Percentiles rank a stretch among this genome's conserved stretches.
Conservation (phyloP, 2,888 invertebrate species). For the Diploptera punctata region DNA sequence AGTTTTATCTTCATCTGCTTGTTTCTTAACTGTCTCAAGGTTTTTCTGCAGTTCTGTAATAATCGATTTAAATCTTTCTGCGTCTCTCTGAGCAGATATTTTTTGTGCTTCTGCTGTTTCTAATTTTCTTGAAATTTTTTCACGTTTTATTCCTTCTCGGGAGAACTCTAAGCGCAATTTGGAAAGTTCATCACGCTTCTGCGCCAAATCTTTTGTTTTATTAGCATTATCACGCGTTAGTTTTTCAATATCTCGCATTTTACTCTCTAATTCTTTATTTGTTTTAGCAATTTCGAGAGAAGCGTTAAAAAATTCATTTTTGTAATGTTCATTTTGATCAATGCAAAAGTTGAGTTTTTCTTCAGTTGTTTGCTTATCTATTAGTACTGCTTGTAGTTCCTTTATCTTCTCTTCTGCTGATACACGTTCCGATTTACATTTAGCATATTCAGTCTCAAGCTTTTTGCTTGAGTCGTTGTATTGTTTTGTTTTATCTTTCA, state of each 20-base stretch:
- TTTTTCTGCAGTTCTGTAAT: constrained; percentile 66
- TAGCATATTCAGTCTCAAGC: too few species aligned
- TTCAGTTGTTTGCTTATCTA: too few species aligned
- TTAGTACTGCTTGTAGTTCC: too few species aligned
- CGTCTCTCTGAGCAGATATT: constrained; percentile 48
- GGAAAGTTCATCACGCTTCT: constrained; percentile 54
- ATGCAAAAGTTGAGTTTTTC: too few species aligned
- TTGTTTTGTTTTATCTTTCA: too few species aligned
- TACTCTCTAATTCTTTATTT: constrained; percentile 32
- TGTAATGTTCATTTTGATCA: too few species aligned
- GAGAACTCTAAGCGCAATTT: constrained; percentile 52
- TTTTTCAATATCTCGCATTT: constrained; percentile 28
- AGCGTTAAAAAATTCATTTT: too few species aligned
- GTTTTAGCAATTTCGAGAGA: constrained; percentile 32
- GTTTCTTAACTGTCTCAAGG: constrained; percentile 63
- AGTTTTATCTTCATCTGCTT: constrained; percentile 64
- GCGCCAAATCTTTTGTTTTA: constrained; percentile 50
- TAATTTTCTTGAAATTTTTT: constrained; percentile 54
- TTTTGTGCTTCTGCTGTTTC: constrained; percentile 46
- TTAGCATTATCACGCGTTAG: constrained; percentile 43
- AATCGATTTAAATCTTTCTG: constrained; percentile 59
- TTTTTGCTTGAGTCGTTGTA: too few species aligned
- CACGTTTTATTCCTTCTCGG: constrained; percentile 59
- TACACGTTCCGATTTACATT: too few species aligned
- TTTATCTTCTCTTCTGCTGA: too few species aligned